Evolutionary conservation across 2,888 invertebrate species (phyloP), one percentile per base, ranked within the genome.

Genomic region (Synanthedon vespiformis): DNA sequence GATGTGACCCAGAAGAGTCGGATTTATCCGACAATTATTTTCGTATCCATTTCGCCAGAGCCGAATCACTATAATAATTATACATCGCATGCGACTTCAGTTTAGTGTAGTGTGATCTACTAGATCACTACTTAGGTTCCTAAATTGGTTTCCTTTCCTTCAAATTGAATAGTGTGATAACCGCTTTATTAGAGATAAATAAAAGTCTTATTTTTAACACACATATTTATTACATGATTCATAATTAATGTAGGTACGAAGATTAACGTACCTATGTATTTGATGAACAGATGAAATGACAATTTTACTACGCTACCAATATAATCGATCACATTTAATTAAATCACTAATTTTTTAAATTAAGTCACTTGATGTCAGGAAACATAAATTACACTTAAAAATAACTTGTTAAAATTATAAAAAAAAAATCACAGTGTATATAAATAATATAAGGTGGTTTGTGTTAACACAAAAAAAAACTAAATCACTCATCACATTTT

Each of bases 241-340:
- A 44, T 44, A 13, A 13, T 13, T 44, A 13, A 13, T 13, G 14
- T 44, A n/a, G 11, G 10, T 5, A 48, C 52, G 44, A 16, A 54
- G 62, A 55, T 76, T 76, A 40, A 63, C 73, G 40, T 61, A 61
- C 3, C 2, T 34, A 10, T 34, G 10, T 34, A 34, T 34, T 22
- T 34, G 34, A 44, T 44, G 14, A 44, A 44, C 4, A 8, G 11
- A n/a, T 44, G 44, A 44, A 44, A n/a, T 14, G 44, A 44, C 11
- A 34, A 34, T 44, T 44, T 12, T 13, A 44, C 14, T 44, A 12
- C 14, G 4, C 44, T 44, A 44, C 13, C 44, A 44, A 44, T 44
- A 44, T 13, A 56, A 61, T 61, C 60, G 55, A 61, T 61, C 60
- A 62, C 59, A 60, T 55, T 54, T 18, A 16, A 2, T 4, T 16